Evolutionary conservation across 1,140 invertebrate genomes (phyloP), one percentile per base, ranked within the genome.

Genomic region (Vanessa atalanta): DNA sequence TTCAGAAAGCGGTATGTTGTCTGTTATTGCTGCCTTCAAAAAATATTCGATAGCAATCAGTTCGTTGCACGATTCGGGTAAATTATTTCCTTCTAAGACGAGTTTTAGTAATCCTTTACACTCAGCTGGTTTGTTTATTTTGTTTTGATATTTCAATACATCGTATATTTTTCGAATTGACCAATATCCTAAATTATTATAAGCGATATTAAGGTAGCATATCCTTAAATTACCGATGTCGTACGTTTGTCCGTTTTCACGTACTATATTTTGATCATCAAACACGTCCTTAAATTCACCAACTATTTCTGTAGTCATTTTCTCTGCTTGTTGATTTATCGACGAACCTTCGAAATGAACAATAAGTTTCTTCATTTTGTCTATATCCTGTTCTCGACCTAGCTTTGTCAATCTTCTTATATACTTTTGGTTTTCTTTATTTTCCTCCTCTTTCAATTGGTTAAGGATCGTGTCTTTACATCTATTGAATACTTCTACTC

Each of bases 141-240:
- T 16, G 12, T 37, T 77, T 50, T 87, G 86, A 71, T 85, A 83
- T 51, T 74, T 55, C 23, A 87, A 61, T 51, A 83, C 77, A 11
- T 83, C 43, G 2, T 70, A 47, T 51, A 87, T 69, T 23, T 77
- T 83, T 53, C 72, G 47, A 16, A 85, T 11, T 3, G 78, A 78
- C 16, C 70, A 13, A 47, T 75, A 77, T 14, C 67, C 65, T 65
- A 87, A 61, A 47, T 85, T 60, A 75, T 86, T 87, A 23, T 83
- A 85, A 0, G 81, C 74, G 14, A 87, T 14, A 74, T 87, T 87
- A 61, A 87, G 68, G 64, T 70, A 87, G 53, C 77, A 81, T 11
- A 87, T 57, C 20, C 53, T 57, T 16, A 86, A 73, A 75, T 87
- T 87, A 31, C 86, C 83, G 26, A 69, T 72, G 12, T 26, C 77